phyloP scores from a whole-genome alignment of 2,113 vertebrate species.

The Amblyopsis rosae region DNA sequence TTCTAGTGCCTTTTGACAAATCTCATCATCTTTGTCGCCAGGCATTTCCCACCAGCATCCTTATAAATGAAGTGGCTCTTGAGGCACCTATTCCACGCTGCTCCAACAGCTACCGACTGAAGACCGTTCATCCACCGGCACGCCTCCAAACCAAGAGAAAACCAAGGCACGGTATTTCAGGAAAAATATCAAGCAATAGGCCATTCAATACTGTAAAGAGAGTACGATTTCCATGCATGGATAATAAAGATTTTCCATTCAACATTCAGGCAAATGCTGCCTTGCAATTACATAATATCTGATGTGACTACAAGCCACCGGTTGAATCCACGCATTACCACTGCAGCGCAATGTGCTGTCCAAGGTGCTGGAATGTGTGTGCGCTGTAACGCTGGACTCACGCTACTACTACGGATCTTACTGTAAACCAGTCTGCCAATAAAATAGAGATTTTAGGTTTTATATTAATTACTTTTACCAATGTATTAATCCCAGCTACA shows the following conservation, averaged over 20 bases:
- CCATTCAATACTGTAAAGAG: slow-evolving; percentile 23
- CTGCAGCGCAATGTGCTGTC: slow-evolving; percentile 64
- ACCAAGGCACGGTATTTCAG: slow-evolving; percentile 9
- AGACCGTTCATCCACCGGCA: slow-evolving; percentile 52
- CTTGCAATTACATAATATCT: slow-evolving; percentile 9
- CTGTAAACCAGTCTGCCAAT: too few relatives aligned
- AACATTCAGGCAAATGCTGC: slow-evolving; percentile 5
- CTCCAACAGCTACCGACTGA: slow-evolving; percentile 37
- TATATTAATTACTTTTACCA: too few relatives aligned
- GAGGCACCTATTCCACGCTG: slow-evolving; percentile 61
- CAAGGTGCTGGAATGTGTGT: slow-evolving; percentile 58
- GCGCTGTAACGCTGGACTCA: slow-evolving; percentile 16
- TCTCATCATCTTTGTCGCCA: slow-evolving; percentile 96
- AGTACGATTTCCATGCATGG: slow-evolving; percentile 3
- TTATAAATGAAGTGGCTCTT: slow-evolving; percentile 84
- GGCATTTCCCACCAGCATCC: slow-evolving; percentile 99
- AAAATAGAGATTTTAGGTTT: too few relatives aligned
- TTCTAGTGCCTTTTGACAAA: slow-evolving; percentile 96
- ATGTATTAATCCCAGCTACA: too few relatives aligned
- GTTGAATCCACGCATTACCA: slow-evolving; percentile 68
- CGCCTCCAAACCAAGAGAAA: slow-evolving; percentile 45
- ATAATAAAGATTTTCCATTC: slow-evolving; percentile 12
- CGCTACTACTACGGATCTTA: slow-evolving; percentile 14
- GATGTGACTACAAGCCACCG: slow-evolving; percentile 57
- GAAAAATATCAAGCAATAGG: slow-evolving; percentile 1